Evolutionary conservation across 2,797 vertebrate genomes (phyloP).

Genomic region (Gouania willdenowi): DNA sequence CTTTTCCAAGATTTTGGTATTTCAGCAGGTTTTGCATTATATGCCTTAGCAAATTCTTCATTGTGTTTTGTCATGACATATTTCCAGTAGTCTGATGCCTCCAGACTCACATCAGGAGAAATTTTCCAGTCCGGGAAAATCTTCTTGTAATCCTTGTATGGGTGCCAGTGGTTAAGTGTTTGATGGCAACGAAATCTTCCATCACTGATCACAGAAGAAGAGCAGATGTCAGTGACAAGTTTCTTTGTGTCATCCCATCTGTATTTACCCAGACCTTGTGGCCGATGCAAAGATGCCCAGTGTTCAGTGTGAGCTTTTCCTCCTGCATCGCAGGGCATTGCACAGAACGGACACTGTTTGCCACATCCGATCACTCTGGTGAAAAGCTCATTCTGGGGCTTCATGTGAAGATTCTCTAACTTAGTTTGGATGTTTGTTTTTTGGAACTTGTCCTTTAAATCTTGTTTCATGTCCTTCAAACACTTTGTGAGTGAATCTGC

Average conservation of each 20-base stretch:
- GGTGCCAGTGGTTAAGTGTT: rapidly evolving
- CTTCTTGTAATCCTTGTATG: conserved; percentile 47
- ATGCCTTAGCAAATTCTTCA: conserved; percentile 35
- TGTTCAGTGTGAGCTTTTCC: conserved; percentile 45
- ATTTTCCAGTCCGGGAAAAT: conserved; percentile 62
- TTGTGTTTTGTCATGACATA: conserved; percentile 64
- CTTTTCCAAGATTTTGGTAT: conserved; percentile 26
- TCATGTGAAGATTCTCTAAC: conserved; percentile 12
- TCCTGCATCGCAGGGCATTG: conserved; percentile 53
- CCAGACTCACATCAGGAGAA: conserved; percentile 45
- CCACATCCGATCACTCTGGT: conserved; percentile 61
- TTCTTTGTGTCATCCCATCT: rapidly evolving
- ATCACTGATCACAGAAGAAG: conserved; percentile 31
- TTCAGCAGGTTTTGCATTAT: conserved; percentile 22
- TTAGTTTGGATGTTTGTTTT: rapidly evolving
- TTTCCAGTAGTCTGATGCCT: conserved; percentile 75
- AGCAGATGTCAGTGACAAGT: conserved; percentile 35
- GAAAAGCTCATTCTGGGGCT: conserved; percentile 60
- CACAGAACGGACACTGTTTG: conserved; percentile 67
- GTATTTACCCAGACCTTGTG: neutral
- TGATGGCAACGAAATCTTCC: rapidly evolving
- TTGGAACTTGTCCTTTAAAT: conserved; percentile 5
- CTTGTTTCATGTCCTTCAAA: conserved; percentile 31
- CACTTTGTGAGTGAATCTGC: conserved; percentile 10
- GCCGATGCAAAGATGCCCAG: conserved; percentile 43